These are phyloP conservation scores for Thrips palmi DNA, from an alignment of 1,140 invertebrate species.

Conservation along the genomic window DNA sequence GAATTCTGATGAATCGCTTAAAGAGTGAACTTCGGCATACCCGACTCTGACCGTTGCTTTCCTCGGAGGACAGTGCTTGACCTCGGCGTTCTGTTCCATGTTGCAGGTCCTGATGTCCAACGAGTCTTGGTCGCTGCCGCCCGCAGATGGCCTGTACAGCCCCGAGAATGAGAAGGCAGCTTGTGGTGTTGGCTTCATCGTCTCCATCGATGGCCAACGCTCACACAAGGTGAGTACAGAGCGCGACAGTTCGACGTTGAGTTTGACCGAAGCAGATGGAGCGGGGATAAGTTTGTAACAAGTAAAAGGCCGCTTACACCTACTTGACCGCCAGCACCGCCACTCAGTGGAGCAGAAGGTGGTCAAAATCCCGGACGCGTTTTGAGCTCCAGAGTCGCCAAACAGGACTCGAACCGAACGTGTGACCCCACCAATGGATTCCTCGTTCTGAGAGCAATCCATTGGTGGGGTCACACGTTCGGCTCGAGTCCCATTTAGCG, in stretches of 20 bases:
- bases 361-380: not conserved
- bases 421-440: too few species aligned
- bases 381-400: too few species aligned
- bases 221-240: slow-evolving; percentile 78
- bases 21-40: too few species aligned
- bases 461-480: too few species aligned
- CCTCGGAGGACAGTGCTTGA: too few species aligned
- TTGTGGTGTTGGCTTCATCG: slow-evolving; percentile 97
- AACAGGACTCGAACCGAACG: too few species aligned
- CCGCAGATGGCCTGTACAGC: slow-evolving; percentile 77
- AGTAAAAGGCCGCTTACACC: not conserved
- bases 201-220: slow-evolving; percentile 84
- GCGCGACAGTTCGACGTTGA: too few species aligned
- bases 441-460: too few species aligned
- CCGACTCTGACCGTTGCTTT: too few species aligned
- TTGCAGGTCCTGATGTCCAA: slow-evolving; percentile 12
- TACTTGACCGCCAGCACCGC: not conserved
- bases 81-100: too few species aligned
- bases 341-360: not conserved
- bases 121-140: slow-evolving; percentile 25
- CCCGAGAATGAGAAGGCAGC: slow-evolving; percentile 85
- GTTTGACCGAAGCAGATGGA: not conserved
- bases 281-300: not conserved
- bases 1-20: too few species aligned
- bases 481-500: not conserved